These are phyloP conservation scores for Rhabdophis nuchalis DNA, from an alignment of 2,797 vertebrate species.

Conservation along the genomic window DNA sequence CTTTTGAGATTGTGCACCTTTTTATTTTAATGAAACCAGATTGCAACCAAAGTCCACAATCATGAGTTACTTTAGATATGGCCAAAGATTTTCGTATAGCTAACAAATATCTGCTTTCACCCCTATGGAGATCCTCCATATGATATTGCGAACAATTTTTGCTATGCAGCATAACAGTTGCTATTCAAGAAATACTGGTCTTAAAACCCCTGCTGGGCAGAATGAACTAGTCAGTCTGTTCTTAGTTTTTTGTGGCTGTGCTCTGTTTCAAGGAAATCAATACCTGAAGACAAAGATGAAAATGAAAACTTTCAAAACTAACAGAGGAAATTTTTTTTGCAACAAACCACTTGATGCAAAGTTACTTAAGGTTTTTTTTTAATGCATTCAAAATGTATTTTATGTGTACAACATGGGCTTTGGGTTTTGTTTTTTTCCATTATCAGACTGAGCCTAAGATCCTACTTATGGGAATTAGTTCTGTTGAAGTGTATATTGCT, in stretches of 20 bases:
- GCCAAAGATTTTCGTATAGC: neutral
- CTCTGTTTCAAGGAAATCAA: constrained; percentile 42
- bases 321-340: constrained; percentile 4
- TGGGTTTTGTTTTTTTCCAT: neutral
- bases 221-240: neutral
- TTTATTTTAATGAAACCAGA: neutral
- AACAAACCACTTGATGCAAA: constrained; percentile 44
- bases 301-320: constrained; percentile 35
- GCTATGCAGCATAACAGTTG: neutral
- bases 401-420: neutral
- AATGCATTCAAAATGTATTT: constrained; percentile 28
- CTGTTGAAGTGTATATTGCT: neutral
- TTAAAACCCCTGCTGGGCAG: constrained; percentile 10
- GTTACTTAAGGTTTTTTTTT: constrained; percentile 27
- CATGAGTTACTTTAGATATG: neutral
- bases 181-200: constrained; percentile 21
- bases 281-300: constrained; percentile 46
- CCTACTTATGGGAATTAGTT: neutral
- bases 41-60: neutral
- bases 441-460: neutral
- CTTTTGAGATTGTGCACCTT: neutral
- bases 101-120: neutral
- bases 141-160: neutral
- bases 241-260: neutral
- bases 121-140: neutral